Evolutionary conservation across 2,797 vertebrate genomes (phyloP), one percentile per base, ranked within the genome.

Genomic region (Coilia nasus): DNA sequence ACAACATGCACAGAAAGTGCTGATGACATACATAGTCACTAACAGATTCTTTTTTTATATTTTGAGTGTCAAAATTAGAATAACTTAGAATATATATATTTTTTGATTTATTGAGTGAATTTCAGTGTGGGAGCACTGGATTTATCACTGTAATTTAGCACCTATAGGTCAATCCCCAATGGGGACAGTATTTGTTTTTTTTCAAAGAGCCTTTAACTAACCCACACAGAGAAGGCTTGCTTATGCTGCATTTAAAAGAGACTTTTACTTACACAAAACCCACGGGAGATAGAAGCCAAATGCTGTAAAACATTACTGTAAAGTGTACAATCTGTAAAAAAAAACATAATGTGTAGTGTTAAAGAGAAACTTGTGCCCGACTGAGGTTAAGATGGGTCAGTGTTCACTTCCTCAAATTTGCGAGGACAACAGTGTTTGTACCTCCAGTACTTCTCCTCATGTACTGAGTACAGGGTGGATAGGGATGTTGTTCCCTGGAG

Each of bases 311-410:
- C 17, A 44, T 41, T 78, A 78, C 35, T 78, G 35, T 44, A 17
- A 17, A 78, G 71, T 78, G 71, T 78, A 78, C 71, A 78, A 44
- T 21, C 35, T 41, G 71, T 78, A 21, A 7, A 78, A 44, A 41
- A 25, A 78, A 78, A 9, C 17, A 44, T 44, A 21, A 44, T 21
- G 35, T 44, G 31, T 35, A 41, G 35, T 78, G 35, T 17, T 17
- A 44, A 78, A 78, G 17, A 6, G 21, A 17, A 4, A 41, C 31
- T 6, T 41, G 31, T 44, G 71, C 0, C 35, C 44, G 15, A 19
- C 35, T 78, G 71, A 35, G 31, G 67, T 71, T 0, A 35, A 71
- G 31, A 12, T 14, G 31, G 62, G 62, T 71, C 14, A 44, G 35
- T 44, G 35, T 78, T 78, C 17, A 31, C 44, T 3, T 44, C 35